phyloP scores from a whole-genome alignment of 2,888 invertebrate species.

The Ectemnius lituratus region DNA sequence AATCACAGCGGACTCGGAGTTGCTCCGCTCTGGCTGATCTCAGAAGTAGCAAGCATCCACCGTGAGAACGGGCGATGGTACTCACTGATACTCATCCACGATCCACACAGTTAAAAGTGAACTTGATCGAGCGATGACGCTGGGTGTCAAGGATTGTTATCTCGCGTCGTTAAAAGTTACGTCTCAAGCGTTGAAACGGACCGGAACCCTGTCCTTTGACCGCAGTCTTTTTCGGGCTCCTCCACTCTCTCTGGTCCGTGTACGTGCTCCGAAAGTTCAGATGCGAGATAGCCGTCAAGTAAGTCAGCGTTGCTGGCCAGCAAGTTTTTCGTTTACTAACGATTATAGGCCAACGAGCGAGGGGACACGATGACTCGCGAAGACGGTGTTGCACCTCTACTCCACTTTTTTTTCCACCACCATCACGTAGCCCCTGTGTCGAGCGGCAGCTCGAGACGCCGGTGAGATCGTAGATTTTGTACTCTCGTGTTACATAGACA shows the following conservation, averaged over 20 bases:
- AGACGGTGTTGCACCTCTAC: conserved; percentile 38
- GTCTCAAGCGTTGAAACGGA: not conserved
- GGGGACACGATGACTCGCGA: conserved; percentile 48
- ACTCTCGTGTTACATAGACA: not conserved
- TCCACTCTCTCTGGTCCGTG: conserved; percentile 28
- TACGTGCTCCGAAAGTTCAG: conserved; percentile 51
- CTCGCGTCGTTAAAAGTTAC: conserved; percentile 33
- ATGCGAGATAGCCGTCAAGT: conserved; percentile 64
- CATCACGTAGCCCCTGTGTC: not conserved
- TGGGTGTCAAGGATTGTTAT: conserved; percentile 48
- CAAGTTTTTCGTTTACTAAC: conserved; percentile 63
- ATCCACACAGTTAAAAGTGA: conserved; percentile 15
- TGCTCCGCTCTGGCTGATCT: not conserved
- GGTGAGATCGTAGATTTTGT: conserved; percentile 7
- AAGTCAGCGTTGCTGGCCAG: conserved; percentile 31
- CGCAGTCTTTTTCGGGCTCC: conserved; percentile 18
- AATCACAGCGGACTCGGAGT: conserved; percentile 30
- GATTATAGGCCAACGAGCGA: conserved; percentile 56
- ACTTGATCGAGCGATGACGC: conserved; percentile 37
- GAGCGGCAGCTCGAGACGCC: conserved; percentile 19
- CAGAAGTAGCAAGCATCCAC: conserved; percentile 4
- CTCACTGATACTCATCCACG: conserved; percentile 26
- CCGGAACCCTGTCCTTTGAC: conserved; percentile 14
- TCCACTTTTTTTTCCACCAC: conserved; percentile 22
- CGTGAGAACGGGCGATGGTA: conserved; percentile 35